Evolutionary conservation across 2,888 invertebrate species (phyloP).

Genomic region (Drosophila mercatorum): DNA sequence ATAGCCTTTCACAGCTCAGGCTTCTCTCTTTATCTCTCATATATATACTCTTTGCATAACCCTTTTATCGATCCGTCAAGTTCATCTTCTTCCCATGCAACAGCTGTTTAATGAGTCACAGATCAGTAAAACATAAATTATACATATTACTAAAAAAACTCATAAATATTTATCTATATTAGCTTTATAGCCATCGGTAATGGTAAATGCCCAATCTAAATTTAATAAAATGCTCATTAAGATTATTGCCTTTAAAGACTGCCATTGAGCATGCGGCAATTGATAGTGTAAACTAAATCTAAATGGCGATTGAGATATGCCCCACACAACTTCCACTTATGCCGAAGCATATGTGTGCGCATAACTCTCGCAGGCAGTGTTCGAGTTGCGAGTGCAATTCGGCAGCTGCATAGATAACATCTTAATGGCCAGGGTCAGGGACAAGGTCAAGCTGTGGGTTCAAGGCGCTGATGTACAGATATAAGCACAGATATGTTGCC

Average conservation of each 20-base stretch:
- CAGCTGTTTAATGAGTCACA: constrained; percentile 3
- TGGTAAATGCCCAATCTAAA: neutral
- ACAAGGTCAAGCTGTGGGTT: constrained; percentile 37
- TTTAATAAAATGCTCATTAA: constrained; percentile 8
- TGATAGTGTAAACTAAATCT: neutral
- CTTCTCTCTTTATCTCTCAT: too few species aligned
- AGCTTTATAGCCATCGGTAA: neutral
- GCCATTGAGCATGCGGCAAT: neutral
- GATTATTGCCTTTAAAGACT: neutral
- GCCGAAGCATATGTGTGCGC: neutral
- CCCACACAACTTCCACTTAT: neutral
- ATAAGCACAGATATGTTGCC: constrained; percentile 35
- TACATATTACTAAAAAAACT: neutral
- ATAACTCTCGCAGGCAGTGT: constrained; percentile 2
- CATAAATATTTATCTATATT: neutral
- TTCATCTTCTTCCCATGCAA: too few species aligned
- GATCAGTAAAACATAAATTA: neutral
- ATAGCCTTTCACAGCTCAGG: neutral
- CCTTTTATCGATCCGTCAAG: neutral
- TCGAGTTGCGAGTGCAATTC: neutral
- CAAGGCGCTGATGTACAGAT: constrained; percentile 15
- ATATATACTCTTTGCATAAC: neutral
- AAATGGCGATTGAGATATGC: neutral
- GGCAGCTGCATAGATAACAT: constrained; percentile 25
- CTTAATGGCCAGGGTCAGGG: constrained; percentile 24